phyloP scores from a whole-genome alignment of 1,140 invertebrate species.

The Odontomachus brunneus region DNA sequence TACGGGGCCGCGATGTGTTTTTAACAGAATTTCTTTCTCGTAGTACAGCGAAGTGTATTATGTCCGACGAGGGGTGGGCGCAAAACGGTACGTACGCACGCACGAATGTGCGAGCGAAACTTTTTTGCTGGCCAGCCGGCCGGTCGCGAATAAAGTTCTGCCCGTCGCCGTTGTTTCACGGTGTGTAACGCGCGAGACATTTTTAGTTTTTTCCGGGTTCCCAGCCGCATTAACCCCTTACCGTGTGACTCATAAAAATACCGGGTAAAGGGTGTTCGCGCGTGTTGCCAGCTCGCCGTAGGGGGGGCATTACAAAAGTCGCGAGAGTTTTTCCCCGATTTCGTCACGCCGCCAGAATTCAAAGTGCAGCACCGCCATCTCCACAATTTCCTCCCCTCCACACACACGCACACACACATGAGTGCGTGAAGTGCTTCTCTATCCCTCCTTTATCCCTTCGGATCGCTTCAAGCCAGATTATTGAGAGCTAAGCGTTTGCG shows the following conservation, averaged over 20 bases:
- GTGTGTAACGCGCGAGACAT: slow-evolving; percentile 10
- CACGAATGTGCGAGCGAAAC: neutral
- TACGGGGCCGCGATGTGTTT: slow-evolving; percentile 32
- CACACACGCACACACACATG: too few relatives aligned
- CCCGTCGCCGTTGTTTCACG: slow-evolving; percentile 16
- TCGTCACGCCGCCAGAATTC: slow-evolving; percentile 11
- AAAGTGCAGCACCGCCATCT: neutral
- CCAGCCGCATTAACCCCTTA: slow-evolving; percentile 34
- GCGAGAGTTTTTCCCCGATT: slow-evolving; percentile 3
- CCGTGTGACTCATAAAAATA: slow-evolving; percentile 45
- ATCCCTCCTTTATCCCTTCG: too few relatives aligned
- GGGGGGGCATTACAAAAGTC: slow-evolving; percentile 8
- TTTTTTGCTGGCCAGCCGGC: slow-evolving; percentile 10
- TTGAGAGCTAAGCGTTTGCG: too few relatives aligned
- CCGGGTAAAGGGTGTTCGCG: neutral
- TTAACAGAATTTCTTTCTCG: slow-evolving; percentile 44
- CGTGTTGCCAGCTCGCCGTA: neutral
- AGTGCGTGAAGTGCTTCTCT: too few relatives aligned
- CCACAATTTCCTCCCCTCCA: too few relatives aligned
- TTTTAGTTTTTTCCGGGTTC: slow-evolving; percentile 44
- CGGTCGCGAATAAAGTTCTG: slow-evolving; percentile 32
- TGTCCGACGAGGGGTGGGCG: neutral
- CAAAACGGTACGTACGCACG: slow-evolving; percentile 37
- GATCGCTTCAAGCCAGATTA: too few relatives aligned
- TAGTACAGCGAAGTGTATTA: neutral